phyloP scores from a whole-genome alignment of 2,113 vertebrate genomes.

The Ahaetulla prasina region DNA sequence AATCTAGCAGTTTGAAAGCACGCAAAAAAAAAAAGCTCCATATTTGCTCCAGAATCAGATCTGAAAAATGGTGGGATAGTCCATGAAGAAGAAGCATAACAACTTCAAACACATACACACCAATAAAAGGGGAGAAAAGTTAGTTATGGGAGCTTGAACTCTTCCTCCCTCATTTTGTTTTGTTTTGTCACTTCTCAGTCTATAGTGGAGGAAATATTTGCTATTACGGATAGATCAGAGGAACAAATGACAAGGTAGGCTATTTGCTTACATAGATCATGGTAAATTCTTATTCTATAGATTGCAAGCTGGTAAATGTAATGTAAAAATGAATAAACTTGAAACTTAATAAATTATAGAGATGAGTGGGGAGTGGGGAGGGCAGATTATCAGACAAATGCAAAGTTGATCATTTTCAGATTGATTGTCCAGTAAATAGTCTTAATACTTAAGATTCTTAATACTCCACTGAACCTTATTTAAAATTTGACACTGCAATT shows the following conservation, averaged over 20 bases:
- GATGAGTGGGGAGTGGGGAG: background rate
- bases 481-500: conserved; percentile 54
- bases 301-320: background rate
- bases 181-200: background rate
- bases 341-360: background rate
- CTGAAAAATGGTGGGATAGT: background rate
- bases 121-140: background rate
- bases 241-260: background rate
- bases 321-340: background rate
- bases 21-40: too few species aligned
- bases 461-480: background rate
- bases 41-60: background rate
- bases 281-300: background rate
- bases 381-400: background rate
- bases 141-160: background rate
- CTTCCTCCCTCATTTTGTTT: background rate
- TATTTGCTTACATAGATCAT: background rate
- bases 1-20: too few species aligned
- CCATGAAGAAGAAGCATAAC: background rate
- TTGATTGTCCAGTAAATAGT: background rate
- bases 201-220: background rate
- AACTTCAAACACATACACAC: background rate
- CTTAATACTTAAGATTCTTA: background rate
- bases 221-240: background rate
- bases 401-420: background rate